A percentile compares a stretch with the other conserved stretches of the same genome.
Evolutionary conservation across 2,797 vertebrate species (phyloP).

Genomic region (Dipus sagitta): DNA sequence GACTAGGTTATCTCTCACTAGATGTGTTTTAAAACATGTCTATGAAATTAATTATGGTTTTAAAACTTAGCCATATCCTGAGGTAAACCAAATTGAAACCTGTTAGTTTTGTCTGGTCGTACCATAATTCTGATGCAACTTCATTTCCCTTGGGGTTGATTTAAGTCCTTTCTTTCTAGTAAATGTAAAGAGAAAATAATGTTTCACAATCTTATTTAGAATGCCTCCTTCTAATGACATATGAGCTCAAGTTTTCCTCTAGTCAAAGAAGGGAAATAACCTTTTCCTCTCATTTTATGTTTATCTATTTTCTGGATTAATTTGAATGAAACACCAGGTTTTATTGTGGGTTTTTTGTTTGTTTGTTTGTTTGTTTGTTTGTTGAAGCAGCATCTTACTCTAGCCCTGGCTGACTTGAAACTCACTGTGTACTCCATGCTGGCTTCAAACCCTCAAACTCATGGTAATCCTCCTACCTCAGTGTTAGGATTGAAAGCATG

Average conservation of each 20-base stretch:
- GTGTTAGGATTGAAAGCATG: too few relatives aligned
- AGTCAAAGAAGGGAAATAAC: conserved; percentile 48
- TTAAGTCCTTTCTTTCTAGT: conserved; percentile 78
- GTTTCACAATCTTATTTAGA: conserved; percentile 13
- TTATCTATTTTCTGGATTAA: background rate
- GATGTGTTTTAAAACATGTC: conserved; percentile 70
- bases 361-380: too few relatives aligned
- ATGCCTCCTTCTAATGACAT: conserved; percentile 15
- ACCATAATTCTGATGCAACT: background rate
- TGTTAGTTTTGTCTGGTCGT: conserved; percentile 39
- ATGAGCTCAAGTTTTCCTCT: conserved; percentile 48
- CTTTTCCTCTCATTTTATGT: conserved; percentile 39
- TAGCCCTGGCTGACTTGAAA: too few relatives aligned
- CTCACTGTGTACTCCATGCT: too few relatives aligned
- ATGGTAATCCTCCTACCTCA: too few relatives aligned
- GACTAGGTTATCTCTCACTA: conserved; percentile 76
- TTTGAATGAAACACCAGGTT: conserved; percentile 48
- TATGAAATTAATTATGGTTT: conserved; percentile 41
- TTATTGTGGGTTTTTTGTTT: background rate
- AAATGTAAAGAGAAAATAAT: conserved; percentile 78
- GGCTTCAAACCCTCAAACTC: too few relatives aligned
- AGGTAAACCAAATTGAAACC: conserved; percentile 58
- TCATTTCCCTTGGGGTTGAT: conserved; percentile 62
- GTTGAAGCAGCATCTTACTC: too few relatives aligned
- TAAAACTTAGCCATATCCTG: conserved; percentile 66